These are phyloP conservation scores for Thamnaconus septentrionalis DNA, from an alignment of 2,113 vertebrate genomes.

Conservation along the genomic window DNA sequence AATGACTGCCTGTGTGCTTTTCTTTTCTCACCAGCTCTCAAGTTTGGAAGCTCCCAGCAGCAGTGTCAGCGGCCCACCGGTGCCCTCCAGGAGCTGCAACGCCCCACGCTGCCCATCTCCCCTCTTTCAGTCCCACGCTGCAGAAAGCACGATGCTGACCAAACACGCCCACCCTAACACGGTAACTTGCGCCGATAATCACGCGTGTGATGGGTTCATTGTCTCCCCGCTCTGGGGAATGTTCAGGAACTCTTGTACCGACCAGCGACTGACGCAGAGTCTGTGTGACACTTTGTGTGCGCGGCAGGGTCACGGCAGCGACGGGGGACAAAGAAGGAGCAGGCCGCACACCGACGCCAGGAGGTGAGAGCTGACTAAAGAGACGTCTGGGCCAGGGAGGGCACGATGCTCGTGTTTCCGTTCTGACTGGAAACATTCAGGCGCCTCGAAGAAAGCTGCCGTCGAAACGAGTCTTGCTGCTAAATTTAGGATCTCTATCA, in stretches of 20 bases:
- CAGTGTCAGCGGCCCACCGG: conserved; percentile 41
- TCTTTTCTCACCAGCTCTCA: conserved; percentile 46
- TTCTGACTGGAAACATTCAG: not conserved
- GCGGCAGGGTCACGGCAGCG: conserved; percentile 26
- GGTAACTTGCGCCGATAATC: conserved; percentile 23
- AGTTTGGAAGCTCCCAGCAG: conserved; percentile 50
- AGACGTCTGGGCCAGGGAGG: not conserved
- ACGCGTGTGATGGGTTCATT: not conserved
- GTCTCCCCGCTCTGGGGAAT: not conserved
- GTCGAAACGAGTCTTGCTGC: no score
- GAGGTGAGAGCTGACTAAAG: conserved; percentile 30
- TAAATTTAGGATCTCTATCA: no score
- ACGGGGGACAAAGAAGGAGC: conserved; percentile 2
- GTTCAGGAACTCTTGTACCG: no score
- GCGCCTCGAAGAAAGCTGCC: no score
- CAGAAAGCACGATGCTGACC: not conserved
- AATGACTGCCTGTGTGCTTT: not conserved
- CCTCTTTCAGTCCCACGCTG: not conserved
- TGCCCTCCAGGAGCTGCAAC: conserved; percentile 57
- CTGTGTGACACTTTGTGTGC: conserved; percentile 14
- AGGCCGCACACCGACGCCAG: conserved; percentile 16
- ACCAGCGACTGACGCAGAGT: not conserved
- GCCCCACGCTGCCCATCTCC: conserved; percentile 19
- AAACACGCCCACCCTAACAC: conserved; percentile 12
- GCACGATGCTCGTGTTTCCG: not conserved